phyloP scores from a whole-genome alignment of 2,888 invertebrate genomes.

The Stenotaenia linearis region DNA sequence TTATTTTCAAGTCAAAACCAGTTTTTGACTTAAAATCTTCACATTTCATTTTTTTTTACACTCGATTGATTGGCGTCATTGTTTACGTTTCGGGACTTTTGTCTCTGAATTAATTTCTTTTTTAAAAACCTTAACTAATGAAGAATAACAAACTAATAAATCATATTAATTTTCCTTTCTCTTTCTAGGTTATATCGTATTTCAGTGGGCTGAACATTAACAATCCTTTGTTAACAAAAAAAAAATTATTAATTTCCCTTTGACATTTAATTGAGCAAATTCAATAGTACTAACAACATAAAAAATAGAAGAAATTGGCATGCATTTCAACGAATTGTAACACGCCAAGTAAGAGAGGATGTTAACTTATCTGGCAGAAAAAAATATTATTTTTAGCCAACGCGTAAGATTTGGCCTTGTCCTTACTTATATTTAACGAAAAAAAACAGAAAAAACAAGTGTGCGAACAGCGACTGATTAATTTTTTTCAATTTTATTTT shows the following conservation, averaged over 20 bases:
- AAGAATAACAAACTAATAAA: neutral
- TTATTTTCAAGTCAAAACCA: neutral
- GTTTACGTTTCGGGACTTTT: neutral
- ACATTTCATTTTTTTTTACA: neutral
- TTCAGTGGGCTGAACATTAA: too few species aligned
- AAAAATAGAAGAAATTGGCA: neutral
- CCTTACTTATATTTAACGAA: neutral
- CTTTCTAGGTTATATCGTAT: too few species aligned
- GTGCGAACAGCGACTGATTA: neutral
- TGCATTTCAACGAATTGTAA: neutral
- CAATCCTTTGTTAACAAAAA: neutral
- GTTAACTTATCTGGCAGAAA: too few species aligned
- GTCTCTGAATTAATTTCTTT: too few species aligned
- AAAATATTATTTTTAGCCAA: neutral
- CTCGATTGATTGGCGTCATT: neutral
- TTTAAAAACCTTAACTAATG: too few species aligned
- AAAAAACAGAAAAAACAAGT: neutral
- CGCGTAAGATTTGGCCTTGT: neutral
- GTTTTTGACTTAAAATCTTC: slow-evolving; percentile 35
- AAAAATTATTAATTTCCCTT: neutral
- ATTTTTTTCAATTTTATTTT: neutral
- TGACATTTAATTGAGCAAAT: neutral
- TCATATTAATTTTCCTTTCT: neutral
- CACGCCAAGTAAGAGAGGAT: neutral
- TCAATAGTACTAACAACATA: neutral